Evolutionary conservation across 2,113 vertebrate genomes (phyloP).

Genomic region (Phaetusa simplex): DNA sequence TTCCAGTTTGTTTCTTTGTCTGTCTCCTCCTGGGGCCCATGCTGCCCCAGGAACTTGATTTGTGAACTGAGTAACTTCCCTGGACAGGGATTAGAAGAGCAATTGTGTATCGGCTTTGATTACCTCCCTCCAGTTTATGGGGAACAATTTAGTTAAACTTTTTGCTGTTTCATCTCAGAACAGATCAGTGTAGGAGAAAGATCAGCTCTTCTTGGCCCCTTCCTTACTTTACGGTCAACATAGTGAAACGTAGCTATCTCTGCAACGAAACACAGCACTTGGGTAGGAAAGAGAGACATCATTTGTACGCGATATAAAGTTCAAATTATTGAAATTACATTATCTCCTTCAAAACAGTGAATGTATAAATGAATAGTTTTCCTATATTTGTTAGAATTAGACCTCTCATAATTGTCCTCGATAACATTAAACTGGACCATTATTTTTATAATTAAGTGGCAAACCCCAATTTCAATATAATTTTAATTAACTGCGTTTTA

Average conservation of each 20-base stretch:
- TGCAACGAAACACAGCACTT: background rate
- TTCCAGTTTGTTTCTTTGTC: background rate
- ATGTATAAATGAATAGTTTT: background rate
- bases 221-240: background rate
- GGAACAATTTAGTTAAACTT: background rate
- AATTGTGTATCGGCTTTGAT: background rate
- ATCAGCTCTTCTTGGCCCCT: background rate
- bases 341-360: background rate
- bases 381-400: background rate
- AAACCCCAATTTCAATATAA: background rate
- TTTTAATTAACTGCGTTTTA: background rate
- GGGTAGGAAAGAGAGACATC: fast-evolving
- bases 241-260: background rate
- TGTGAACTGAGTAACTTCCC: background rate
- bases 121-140: background rate
- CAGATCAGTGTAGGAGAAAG: background rate
- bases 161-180: background rate
- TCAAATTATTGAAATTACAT: background rate
- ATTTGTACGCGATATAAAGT: background rate
- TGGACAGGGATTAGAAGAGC: background rate
- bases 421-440: background rate
- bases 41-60: background rate
- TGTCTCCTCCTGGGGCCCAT: background rate
- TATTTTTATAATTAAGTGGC: background rate
- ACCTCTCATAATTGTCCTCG: background rate